phyloP scores from a whole-genome alignment of 2,797 vertebrate genomes.

The Columba guinea region DNA sequence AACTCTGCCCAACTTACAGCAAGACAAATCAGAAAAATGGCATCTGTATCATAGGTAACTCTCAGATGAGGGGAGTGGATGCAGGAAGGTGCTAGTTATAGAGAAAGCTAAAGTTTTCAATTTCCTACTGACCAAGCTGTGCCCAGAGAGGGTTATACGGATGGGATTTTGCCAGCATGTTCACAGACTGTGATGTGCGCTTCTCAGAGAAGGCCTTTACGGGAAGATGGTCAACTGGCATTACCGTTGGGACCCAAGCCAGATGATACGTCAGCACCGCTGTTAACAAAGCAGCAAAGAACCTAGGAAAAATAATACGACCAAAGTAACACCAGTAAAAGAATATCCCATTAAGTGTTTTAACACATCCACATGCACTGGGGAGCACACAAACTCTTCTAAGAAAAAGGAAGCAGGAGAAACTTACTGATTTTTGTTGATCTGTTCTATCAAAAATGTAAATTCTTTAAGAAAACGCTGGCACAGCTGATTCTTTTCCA shows the following conservation, averaged over 20 bases:
- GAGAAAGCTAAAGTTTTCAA: background rate
- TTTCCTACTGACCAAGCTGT: constrained; percentile 83
- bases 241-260: constrained; percentile 89
- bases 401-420: background rate
- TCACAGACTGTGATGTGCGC: constrained; percentile 83
- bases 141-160: constrained; percentile 90
- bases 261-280: constrained; percentile 88
- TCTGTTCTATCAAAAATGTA: constrained; percentile 82
- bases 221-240: constrained; percentile 86
- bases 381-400: background rate
- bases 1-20: background rate
- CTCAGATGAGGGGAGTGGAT: background rate
- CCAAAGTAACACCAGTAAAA: background rate
- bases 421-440: constrained; percentile 87
- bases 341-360: background rate
- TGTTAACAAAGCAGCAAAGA: constrained; percentile 85
- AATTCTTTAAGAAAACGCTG: constrained; percentile 86
- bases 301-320: constrained; percentile 71
- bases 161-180: constrained; percentile 85
- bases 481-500: constrained; percentile 83
- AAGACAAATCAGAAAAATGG: background rate
- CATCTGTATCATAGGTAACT: background rate
- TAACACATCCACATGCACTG: background rate
- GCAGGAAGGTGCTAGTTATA: background rate
- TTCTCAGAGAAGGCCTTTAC: constrained; percentile 84